A percentile compares a stretch with the other conserved stretches of the same genome.
Evolutionary conservation across 2,113 vertebrate genomes (phyloP).

Genomic region (Dicaeum eximium): DNA sequence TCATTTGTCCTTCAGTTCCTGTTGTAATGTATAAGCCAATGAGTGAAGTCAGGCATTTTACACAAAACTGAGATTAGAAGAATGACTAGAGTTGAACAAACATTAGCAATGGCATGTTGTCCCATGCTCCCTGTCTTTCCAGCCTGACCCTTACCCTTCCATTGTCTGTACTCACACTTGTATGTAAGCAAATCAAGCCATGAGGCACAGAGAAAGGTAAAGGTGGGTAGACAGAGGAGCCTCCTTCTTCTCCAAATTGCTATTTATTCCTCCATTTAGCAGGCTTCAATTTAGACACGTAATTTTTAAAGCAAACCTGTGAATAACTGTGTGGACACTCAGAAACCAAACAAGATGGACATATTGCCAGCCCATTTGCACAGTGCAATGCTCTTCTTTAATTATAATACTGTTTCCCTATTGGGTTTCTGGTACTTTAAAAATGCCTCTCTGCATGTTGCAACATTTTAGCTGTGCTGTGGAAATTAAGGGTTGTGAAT

Average conservation of each 20-base stretch:
- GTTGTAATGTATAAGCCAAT: neutral
- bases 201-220: neutral
- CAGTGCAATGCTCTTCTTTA: neutral
- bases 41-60: neutral
- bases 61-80: neutral
- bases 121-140: neutral
- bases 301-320: neutral
- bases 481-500: neutral
- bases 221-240: neutral
- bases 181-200: neutral
- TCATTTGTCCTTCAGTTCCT: neutral
- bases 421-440: neutral
- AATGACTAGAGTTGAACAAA: neutral
- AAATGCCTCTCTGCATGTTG: neutral
- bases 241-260: neutral
- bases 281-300: neutral
- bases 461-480: neutral
- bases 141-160: neutral
- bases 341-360: neutral
- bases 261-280: neutral
- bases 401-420: neutral
- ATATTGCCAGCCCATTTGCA: neutral
- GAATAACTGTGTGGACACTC: neutral
- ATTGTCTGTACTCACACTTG: neutral
- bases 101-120: neutral